Percentiles rank a stretch among this genome's conserved stretches.
Conservation (phyloP, 2,888 invertebrate species). For the Anthophora plumipes region DNA sequence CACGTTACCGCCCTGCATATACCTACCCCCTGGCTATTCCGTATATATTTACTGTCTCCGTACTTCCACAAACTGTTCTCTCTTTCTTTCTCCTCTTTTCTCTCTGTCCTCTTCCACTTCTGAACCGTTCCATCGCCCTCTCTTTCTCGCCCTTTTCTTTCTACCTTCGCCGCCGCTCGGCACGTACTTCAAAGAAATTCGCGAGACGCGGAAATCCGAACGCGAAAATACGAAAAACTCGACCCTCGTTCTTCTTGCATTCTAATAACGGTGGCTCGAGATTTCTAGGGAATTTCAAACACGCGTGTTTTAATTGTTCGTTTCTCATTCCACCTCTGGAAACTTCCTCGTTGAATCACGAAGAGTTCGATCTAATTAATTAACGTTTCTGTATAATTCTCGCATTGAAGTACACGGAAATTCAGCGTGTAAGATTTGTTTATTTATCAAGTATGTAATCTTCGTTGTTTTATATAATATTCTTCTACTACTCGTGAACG, state of each 20-base stretch:
- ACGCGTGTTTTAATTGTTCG: conserved; percentile 28
- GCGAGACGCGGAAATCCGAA: conserved; percentile 61
- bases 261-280: conserved; percentile 34
- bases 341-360: no score
- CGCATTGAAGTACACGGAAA: no score
- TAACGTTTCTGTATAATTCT: no score
- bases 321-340: background rate
- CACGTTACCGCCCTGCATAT: conserved; percentile 84
- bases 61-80: conserved; percentile 69
- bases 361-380: no score
- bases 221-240: conserved; percentile 50
- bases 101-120: conserved; percentile 16
- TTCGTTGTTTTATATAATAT: no score
- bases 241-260: conserved; percentile 48
- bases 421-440: no score
- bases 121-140: background rate
- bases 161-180: conserved; percentile 10
- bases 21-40: conserved; percentile 78
- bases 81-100: conserved; percentile 26
- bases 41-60: conserved; percentile 72
- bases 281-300: conserved; percentile 29
- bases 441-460: no score
- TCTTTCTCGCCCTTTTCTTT: conserved; percentile 9
- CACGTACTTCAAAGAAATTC: conserved; percentile 69
- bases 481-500: no score